Conservation (phyloP, 2,888 invertebrate species). For the Electrophaes corylata region DNA sequence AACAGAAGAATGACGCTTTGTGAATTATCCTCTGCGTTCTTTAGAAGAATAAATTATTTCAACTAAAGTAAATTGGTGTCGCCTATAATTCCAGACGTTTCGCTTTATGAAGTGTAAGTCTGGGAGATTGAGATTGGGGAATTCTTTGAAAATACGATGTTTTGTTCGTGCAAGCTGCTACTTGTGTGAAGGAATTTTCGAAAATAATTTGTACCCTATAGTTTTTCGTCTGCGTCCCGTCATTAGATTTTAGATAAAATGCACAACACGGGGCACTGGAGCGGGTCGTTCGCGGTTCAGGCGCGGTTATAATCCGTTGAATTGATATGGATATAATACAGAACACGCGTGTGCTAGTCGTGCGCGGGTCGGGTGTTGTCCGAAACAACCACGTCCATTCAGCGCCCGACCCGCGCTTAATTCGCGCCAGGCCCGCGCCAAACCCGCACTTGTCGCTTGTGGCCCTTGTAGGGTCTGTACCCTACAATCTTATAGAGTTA, state of each 20-base stretch:
- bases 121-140: conserved; percentile 47
- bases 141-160: conserved; percentile 29
- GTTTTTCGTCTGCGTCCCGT: not conserved
- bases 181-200: conserved; percentile 9
- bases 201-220: conserved; percentile 1
- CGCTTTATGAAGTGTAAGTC: conserved; percentile 52
- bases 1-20: conserved; percentile 51
- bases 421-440: too few species aligned
- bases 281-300: too few species aligned
- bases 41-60: conserved; percentile 52
- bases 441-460: too few species aligned
- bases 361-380: too few species aligned
- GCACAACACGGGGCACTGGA: too few species aligned
- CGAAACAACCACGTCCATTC: too few species aligned
- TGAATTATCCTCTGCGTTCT: conserved; percentile 56
- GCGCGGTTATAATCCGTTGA: too few species aligned
- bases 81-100: conserved; percentile 45
- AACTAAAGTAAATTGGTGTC: conserved; percentile 54
- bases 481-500: too few species aligned
- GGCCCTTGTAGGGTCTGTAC: too few species aligned
- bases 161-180: conserved; percentile 11
- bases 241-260: not conserved
- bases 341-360: too few species aligned
- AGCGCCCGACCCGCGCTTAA: too few species aligned
- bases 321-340: too few species aligned